Base-by-base conservation (phyloP, 2,797 vertebrate genomes). In the Pseudomugil tenellus region DNA sequence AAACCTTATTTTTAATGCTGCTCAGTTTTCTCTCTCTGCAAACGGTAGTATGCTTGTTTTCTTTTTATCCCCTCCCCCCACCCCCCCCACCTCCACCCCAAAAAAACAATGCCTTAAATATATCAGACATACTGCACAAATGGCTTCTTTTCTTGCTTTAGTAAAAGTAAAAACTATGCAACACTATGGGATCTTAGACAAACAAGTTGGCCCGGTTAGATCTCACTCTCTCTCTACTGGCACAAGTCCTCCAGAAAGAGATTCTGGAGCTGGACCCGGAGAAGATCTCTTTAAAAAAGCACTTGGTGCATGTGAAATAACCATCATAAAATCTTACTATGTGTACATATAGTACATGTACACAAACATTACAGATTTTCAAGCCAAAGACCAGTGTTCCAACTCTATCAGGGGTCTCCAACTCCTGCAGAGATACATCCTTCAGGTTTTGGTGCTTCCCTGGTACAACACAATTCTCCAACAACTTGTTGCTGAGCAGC, bases 251-350 rank as follows among this genome's bases (percentile, higher is more conserved):
- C 34, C 67, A 51, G 52, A 31, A 56, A 73, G 34, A 39, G 56
- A 55, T 53, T 55, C 72, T 75, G 71, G 61, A 69, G 58, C 58
- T 25, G 19, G 23, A 71, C 28, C 17, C 17, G 39, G 41, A 53
- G 32, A 32, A 28, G 23, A 62, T 21, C 12, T 37, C 35, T 34
- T 43, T 11, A 31, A n/a, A 14, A 17, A 0, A 19, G 29, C 35
- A 43, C 16, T 41, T 0, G 6, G 0, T 16, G 51, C 19, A 28
- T 37, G 49, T 12, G 35, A 26, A 41, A 17, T 19, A 19, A 17
- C 4, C 2, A 1, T 41, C 16, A 41, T 5, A 39, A 39, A 39
- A 39, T 39, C 1, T 39, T 39, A 39, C 35, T 37, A 37, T 12
- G 4, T 14, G 13, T 13, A n/a, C n/a, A n/a, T n/a, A n/a, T n/a